Base-by-base conservation (phyloP, 2,888 invertebrate genomes). In the Oegoconia quadripuncta region DNA sequence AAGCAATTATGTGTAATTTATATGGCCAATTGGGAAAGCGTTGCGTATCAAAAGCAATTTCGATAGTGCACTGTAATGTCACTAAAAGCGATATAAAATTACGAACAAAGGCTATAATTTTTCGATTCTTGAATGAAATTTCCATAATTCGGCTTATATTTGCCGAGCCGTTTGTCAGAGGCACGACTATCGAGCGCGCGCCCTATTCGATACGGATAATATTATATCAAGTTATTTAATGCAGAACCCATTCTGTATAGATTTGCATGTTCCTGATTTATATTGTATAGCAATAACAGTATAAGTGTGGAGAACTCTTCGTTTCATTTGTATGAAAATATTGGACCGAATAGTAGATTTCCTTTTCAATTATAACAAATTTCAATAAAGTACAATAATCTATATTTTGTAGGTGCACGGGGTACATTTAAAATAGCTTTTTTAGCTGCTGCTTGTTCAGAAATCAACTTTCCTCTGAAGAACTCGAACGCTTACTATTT, bases 21-120 rank as follows among this genome's bases (percentile, higher is more conserved):
- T 81, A 82, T 83, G 63, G 64, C 67, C 72, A 73, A 68, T 73
- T 61, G 68, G 52, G 55, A n/a, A n/a, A 53, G 58, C 29, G 28
- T 68, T 73, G 73, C 61, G 69, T 74, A 82, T 83, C 65, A 76
- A 72, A 64, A 73, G 68, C 78, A 83, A 84, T 84, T 77, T 72
- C 76, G 74, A 83, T 86, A 84, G 77, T 79, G 78, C 71, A 53
- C 54, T 54, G 50, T 72, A 60, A 69, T 66, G 61, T 65, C 60
- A 66, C 61, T 73, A 62, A 64, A n/a, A 61, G 59, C 60, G 69
- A 74, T 71, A 81, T 76, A 75, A 74, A 77, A 75, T n/a, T 69
- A 58, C 56, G 64, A 72, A 74, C 71, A 68, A 66, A 55, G 59
- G 69, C 65, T 52, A 75, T 82, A 75, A 75, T 74, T 82, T 77